Conservation (phyloP, 2,113 vertebrate genomes). For the Nannospalax galili region DNA sequence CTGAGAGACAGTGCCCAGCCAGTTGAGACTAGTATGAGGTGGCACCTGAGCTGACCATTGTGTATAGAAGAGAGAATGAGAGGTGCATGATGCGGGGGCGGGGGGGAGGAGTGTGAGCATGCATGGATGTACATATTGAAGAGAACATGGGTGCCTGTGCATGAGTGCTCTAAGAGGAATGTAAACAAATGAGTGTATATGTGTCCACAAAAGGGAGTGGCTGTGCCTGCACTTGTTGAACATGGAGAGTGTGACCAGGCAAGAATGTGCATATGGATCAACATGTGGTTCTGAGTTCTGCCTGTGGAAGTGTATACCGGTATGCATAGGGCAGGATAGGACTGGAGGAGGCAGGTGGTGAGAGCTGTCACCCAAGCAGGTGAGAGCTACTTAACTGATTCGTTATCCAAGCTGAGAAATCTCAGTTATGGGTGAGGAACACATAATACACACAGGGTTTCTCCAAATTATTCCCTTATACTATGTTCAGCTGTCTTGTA, state of each 20-base stretch:
- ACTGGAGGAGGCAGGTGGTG: conserved; percentile 44
- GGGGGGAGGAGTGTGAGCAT: neutral
- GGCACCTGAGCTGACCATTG: neutral
- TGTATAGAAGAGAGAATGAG: neutral
- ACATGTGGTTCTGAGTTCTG: neutral
- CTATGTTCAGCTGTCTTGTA: neutral
- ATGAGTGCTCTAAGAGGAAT: neutral
- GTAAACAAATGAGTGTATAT: neutral
- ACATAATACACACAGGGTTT: neutral
- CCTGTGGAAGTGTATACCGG: conserved; percentile 57
- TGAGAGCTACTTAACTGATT: conserved; percentile 81
- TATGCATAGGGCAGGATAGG: conserved; percentile 3
- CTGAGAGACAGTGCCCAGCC: neutral
- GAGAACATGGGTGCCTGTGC: neutral
- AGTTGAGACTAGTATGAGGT: neutral
- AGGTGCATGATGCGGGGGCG: too few relatives aligned
- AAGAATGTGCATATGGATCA: neutral
- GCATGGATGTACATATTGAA: neutral
- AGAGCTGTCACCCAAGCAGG: conserved; percentile 57
- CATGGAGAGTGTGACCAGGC: neutral
- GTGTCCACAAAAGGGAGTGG: neutral
- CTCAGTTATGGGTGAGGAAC: conserved; percentile 21
- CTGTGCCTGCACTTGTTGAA: rapidly evolving
- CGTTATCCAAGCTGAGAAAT: conserved; percentile 81
- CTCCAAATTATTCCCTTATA: neutral